Conservation (phyloP, 2,888 invertebrate genomes). For the Leptodirus hochenwartii region DNA sequence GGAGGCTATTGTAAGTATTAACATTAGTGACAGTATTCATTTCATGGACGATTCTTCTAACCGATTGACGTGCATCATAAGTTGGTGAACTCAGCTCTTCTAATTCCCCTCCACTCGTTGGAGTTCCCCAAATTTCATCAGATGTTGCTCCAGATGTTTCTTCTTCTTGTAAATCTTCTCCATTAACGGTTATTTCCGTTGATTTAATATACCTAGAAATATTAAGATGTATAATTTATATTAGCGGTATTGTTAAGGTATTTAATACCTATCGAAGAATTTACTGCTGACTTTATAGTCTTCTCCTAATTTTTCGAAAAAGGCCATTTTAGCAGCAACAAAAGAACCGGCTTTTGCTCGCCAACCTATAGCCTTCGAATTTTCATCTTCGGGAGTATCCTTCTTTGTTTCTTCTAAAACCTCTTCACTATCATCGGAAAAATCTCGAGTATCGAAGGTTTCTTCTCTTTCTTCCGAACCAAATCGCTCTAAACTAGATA, state of each 20-base stretch:
- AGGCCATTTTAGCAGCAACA: constrained; percentile 64
- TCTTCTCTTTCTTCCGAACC: constrained; percentile 37
- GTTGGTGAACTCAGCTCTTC: constrained; percentile 40
- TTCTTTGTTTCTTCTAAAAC: constrained; percentile 17
- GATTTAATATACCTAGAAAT: constrained; percentile 3
- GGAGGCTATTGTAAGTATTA: not conserved
- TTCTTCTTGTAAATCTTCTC: constrained; percentile 42
- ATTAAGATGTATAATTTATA: not conserved
- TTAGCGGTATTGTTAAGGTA: not conserved
- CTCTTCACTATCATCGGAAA: constrained; percentile 17
- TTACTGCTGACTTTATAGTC: constrained; percentile 24
- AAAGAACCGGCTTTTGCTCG: constrained; percentile 64
- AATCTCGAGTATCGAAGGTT: constrained; percentile 21
- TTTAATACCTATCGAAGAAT: constrained; percentile 27
- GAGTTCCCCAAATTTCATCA: constrained; percentile 80
- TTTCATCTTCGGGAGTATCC: constrained; percentile 15
- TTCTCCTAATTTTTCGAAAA: constrained; percentile 43
- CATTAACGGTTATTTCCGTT: constrained; percentile 28
- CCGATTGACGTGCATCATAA: constrained; percentile 40
- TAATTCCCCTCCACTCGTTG: constrained; percentile 67
- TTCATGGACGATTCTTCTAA: constrained; percentile 14
- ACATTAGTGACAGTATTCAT: not conserved
- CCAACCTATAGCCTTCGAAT: constrained; percentile 38
- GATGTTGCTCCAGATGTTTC: constrained; percentile 72
- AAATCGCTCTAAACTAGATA: constrained; percentile 52